Evolutionary conservation across 92 coral and sea anemone genomes (phyloP).

Genomic region (Palythoa caribaeorum): DNA sequence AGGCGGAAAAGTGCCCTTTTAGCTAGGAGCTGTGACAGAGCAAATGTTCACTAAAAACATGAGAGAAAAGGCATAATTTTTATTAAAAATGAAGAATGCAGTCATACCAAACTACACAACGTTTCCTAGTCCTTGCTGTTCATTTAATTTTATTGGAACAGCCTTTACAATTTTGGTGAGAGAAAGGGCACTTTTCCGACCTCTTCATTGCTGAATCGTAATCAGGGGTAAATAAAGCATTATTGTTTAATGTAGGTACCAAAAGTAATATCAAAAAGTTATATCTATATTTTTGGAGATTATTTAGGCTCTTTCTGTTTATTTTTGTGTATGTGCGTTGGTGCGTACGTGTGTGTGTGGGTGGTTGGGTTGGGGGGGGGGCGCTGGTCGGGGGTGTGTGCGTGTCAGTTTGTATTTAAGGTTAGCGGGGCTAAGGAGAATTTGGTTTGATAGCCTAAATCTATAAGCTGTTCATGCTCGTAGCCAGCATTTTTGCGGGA

Average conservation of each 20-base stretch:
- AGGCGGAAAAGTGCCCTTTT: constrained; percentile 3
- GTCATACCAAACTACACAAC: not conserved
- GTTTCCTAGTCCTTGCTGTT: not conserved
- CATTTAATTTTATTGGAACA: not conserved
- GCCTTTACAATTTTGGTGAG: not conserved
- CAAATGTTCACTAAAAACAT: not conserved
- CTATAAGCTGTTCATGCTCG: not conserved
- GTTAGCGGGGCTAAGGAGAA: not conserved
- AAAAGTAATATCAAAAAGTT: not conserved
- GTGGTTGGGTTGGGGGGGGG: no score
- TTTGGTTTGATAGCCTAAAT: not conserved
- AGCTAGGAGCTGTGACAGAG: constrained; percentile 14
- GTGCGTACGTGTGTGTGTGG: not conserved
- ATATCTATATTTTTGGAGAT: not conserved
- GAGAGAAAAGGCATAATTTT: constrained; percentile 10
- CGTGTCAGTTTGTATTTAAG: not conserved
- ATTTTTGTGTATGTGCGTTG: not conserved
- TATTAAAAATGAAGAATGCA: not conserved
- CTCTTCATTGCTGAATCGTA: constrained; percentile 9
- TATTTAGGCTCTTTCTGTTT: not conserved
- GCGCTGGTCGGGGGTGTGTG: not conserved
- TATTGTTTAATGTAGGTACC: constrained; percentile 3
- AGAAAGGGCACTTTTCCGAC: constrained; percentile 20
- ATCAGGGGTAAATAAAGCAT: constrained; percentile 13
- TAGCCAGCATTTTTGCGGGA: not conserved